Evolutionary conservation across 2,888 invertebrate genomes (phyloP).

Genomic region (Ichneumoninae sp.): DNA sequence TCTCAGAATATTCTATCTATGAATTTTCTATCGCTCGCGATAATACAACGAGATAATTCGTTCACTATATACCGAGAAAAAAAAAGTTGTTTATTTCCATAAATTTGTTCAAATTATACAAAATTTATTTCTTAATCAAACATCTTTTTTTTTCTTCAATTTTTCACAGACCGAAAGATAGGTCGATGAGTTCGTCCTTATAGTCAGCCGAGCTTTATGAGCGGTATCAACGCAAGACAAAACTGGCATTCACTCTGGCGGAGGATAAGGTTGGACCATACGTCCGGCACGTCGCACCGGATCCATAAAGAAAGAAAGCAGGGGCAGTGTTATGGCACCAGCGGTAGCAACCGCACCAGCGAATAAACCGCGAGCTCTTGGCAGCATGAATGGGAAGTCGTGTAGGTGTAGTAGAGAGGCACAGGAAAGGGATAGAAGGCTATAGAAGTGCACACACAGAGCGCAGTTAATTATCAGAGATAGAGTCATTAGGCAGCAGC

Average conservation of each 20-base stretch:
- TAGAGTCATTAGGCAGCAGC: slow-evolving; percentile 71
- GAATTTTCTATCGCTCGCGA: too few relatives aligned
- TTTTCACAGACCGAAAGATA: not conserved
- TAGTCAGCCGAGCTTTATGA: not conserved
- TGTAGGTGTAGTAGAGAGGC: slow-evolving; percentile 48
- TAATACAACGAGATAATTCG: too few relatives aligned
- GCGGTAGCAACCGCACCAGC: slow-evolving; percentile 24
- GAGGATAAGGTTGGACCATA: slow-evolving; percentile 49
- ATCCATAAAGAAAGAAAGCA: slow-evolving; percentile 61
- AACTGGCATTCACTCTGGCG: slow-evolving; percentile 25
- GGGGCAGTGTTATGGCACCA: slow-evolving; percentile 26
- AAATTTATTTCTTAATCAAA: not conserved
- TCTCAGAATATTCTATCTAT: not conserved
- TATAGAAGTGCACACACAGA: slow-evolving; percentile 60
- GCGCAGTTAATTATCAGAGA: slow-evolving; percentile 72
- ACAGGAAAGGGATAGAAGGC: slow-evolving; percentile 53
- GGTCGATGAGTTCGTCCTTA: not conserved
- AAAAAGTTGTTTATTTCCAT: not conserved
- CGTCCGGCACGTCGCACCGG: slow-evolving; percentile 56
- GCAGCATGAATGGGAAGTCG: slow-evolving; percentile 64
- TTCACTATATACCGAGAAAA: too few relatives aligned
- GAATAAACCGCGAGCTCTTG: slow-evolving; percentile 47
- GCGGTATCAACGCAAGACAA: slow-evolving; percentile 17
- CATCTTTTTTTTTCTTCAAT: not conserved
- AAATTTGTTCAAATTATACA: not conserved